These are phyloP conservation scores for Phortica okadai DNA, from an alignment of 2,888 invertebrate genomes.

Conservation along the genomic window DNA sequence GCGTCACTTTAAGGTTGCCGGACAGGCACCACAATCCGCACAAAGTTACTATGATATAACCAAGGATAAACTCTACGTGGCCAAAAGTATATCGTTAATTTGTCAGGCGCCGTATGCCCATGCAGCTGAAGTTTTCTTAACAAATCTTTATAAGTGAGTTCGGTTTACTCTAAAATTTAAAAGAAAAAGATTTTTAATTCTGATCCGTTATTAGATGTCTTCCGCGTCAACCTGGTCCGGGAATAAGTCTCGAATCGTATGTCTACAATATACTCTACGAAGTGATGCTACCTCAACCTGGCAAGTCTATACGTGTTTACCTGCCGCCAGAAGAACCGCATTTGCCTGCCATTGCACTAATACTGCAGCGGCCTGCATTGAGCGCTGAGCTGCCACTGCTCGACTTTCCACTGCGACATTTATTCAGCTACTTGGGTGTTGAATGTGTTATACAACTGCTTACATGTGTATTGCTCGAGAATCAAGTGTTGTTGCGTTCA, in stretches of 20 bases:
- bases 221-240: constrained; percentile 85
- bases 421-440: constrained; percentile 93
- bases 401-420: constrained; percentile 92
- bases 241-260: constrained; percentile 92
- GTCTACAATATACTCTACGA: constrained; percentile 97
- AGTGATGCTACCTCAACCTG: constrained; percentile 92
- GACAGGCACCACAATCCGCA: constrained; percentile 85
- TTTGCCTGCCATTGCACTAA: constrained; percentile 81
- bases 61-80: constrained; percentile 95
- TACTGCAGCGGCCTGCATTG: constrained; percentile 86
- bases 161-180: neutral
- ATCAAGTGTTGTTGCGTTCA: constrained; percentile 96
- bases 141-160: constrained; percentile 88
- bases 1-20: constrained; percentile 90
- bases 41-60: constrained; percentile 93
- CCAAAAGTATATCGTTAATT: constrained; percentile 95
- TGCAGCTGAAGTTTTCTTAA: constrained; percentile 90
- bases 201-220: constrained; percentile 80
- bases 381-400: constrained; percentile 93
- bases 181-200: constrained; percentile 5
- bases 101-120: constrained; percentile 94
- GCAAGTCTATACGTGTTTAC: constrained; percentile 89
- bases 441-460: constrained; percentile 95
- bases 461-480: constrained; percentile 96
- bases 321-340: constrained; percentile 84